Conservation (phyloP, 2,113 vertebrate genomes). For the Willisornis vidua region DNA sequence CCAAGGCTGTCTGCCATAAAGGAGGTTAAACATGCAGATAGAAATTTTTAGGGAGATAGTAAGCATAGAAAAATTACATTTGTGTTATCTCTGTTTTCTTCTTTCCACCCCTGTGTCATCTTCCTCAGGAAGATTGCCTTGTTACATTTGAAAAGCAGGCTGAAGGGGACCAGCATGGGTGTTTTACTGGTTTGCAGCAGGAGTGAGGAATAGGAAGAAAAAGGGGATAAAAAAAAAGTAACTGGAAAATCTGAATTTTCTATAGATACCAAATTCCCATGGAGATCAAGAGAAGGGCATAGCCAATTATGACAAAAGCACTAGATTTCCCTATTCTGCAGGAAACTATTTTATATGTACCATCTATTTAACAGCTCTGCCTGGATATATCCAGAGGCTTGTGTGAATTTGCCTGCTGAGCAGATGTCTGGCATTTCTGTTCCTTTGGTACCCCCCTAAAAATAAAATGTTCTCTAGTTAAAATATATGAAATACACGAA, state of each 20-base stretch:
- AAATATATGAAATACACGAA: neutral
- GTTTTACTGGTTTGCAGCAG: neutral
- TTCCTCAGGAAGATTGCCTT: neutral
- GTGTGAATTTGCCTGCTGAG: constrained; percentile 24
- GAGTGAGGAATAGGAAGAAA: neutral
- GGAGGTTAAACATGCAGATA: neutral
- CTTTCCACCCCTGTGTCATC: neutral
- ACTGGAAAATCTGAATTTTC: neutral
- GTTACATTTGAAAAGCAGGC: neutral
- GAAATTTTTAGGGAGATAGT: neutral
- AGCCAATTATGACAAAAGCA: neutral
- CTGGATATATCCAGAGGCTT: neutral
- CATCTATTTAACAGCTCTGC: neutral
- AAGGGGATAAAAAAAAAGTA: neutral
- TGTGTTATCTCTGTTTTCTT: neutral
- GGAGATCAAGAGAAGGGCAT: neutral
- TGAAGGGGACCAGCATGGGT: neutral
- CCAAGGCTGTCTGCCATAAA: neutral
- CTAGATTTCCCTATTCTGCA: neutral
- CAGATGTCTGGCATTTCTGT: neutral
- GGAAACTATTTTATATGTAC: neutral
- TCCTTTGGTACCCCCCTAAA: neutral
- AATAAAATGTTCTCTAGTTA: neutral
- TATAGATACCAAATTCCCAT: neutral
- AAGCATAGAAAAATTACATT: neutral